Evolutionary conservation across 2,113 vertebrate genomes (phyloP).

Genomic region (Microtus pennsylvanicus): DNA sequence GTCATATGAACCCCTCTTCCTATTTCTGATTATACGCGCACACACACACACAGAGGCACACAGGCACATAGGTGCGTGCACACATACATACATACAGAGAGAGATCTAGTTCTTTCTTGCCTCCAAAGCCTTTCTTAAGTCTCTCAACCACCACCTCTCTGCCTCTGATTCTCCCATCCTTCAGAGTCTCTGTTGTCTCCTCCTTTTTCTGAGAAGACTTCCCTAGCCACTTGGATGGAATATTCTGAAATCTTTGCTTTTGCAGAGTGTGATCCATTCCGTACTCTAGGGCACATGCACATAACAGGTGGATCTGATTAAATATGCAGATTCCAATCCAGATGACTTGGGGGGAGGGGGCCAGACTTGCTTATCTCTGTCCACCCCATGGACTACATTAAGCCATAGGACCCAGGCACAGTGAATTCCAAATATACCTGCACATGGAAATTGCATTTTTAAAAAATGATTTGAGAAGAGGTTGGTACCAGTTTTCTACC

Average conservation of each 20-base stretch:
- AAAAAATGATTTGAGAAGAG: not conserved
- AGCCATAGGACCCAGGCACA: not conserved
- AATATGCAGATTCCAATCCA: not conserved
- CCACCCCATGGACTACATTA: not conserved
- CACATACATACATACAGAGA: not conserved
- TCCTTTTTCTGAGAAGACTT: not conserved
- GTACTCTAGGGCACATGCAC: accelerated
- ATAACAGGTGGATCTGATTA: not conserved
- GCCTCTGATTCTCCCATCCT: not conserved
- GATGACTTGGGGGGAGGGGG: not conserved
- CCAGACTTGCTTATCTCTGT: not conserved
- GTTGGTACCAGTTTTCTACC: not conserved
- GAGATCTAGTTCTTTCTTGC: not conserved
- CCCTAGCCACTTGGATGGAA: not conserved
- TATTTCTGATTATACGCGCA: not conserved
- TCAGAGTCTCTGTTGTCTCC: not conserved
- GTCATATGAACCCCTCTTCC: not conserved
- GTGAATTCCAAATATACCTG: not conserved
- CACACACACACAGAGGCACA: not conserved
- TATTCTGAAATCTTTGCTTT: not conserved
- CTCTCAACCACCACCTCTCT: not conserved
- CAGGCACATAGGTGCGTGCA: too few species aligned
- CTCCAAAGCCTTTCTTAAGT: not conserved
- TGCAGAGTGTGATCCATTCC: not conserved
- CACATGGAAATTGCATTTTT: not conserved